Conservation (phyloP, 2,888 invertebrate genomes). For the Idaea aversata region DNA sequence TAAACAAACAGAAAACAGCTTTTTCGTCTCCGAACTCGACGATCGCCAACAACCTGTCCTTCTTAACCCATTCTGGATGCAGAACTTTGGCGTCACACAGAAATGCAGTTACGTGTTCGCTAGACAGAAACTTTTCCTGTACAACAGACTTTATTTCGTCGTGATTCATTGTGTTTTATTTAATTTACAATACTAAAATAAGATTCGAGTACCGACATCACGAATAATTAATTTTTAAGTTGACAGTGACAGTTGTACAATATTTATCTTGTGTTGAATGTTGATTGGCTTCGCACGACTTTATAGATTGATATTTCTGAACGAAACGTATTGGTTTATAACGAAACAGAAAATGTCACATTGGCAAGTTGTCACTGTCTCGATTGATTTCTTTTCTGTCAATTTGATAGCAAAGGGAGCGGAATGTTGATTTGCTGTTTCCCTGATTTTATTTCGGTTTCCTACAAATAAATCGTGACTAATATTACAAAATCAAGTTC, state of each 20-base stretch:
- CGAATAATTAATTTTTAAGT: neutral
- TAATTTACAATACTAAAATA: slow-evolving; percentile 18
- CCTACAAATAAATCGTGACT: slow-evolving; percentile 4
- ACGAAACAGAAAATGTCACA: too few relatives aligned
- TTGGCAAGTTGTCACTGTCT: neutral
- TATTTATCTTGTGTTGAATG: neutral
- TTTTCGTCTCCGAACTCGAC: slow-evolving; percentile 77
- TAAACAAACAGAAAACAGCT: slow-evolving; percentile 73
- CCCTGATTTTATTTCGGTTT: neutral
- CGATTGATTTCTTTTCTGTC: neutral
- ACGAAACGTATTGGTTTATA: too few relatives aligned
- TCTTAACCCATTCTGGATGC: slow-evolving; percentile 71
- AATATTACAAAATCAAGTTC: slow-evolving; percentile 7
- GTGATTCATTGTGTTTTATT: slow-evolving; percentile 66
- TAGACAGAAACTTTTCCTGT: slow-evolving; percentile 74
- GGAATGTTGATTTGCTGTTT: neutral
- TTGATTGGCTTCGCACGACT: neutral
- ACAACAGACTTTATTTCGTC: slow-evolving; percentile 72
- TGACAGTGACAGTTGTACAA: neutral
- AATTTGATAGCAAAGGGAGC: neutral
- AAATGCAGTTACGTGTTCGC: slow-evolving; percentile 71
- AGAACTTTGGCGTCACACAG: slow-evolving; percentile 72
- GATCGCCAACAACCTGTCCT: slow-evolving; percentile 69
- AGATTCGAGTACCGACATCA: neutral
- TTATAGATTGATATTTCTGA: neutral